Conservation (phyloP, 23 tunicate species). For the Halocynthia aurantium region DNA sequence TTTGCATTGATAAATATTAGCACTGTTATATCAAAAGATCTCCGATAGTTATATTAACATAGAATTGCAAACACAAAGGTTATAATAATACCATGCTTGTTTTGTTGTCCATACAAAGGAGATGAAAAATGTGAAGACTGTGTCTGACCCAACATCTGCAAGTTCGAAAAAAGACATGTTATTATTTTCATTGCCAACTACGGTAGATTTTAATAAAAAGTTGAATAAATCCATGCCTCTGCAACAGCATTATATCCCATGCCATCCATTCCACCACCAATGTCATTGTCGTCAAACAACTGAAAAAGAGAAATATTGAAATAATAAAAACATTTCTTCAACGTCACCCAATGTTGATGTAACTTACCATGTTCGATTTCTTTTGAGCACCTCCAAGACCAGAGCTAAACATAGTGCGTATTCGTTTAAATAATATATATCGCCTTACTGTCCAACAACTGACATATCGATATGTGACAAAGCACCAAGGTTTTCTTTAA, state of each 20-base stretch:
- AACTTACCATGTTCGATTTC: constrained; percentile 58
- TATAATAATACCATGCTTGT: constrained; percentile 5
- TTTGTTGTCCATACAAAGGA: constrained; percentile 56
- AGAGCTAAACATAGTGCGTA: constrained; percentile 54
- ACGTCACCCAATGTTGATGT: background rate
- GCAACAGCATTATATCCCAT: constrained; percentile 28
- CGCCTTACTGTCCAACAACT: too few relatives aligned
- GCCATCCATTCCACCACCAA: constrained; percentile 14
- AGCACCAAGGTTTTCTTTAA: too few relatives aligned
- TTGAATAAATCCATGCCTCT: constrained; percentile 19
- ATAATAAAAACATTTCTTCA: background rate
- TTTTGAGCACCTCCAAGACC: constrained; percentile 60
- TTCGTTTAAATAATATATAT: background rate
- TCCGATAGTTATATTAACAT: too few relatives aligned
- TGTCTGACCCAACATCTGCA: constrained; percentile 45
- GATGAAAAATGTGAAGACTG: constrained; percentile 36
- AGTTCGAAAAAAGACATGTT: background rate
- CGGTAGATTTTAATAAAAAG: background rate
- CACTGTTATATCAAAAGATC: too few relatives aligned
- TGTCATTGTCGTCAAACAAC: constrained; percentile 26
- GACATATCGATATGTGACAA: too few relatives aligned
- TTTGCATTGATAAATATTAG: too few relatives aligned
- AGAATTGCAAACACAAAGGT: background rate
- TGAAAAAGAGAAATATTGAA: constrained; percentile 1
- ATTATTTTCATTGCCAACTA: background rate